These are phyloP conservation scores for Leptodactylus fuscus DNA, from an alignment of 2,113 vertebrate species.

Conservation along the genomic window DNA sequence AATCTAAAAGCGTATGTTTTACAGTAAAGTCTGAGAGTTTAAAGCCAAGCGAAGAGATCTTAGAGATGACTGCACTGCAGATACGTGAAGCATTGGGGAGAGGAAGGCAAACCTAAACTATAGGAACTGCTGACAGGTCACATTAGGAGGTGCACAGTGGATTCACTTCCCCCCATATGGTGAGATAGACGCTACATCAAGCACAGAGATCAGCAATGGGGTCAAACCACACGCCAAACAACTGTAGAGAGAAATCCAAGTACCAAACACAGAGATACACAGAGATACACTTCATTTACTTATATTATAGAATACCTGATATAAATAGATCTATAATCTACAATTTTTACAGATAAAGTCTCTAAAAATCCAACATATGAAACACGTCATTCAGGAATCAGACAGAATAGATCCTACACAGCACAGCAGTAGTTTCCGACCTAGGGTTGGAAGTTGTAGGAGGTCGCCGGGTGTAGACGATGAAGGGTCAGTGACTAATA, in stretches of 20 bases:
- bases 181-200: neutral
- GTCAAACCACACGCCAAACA: neutral
- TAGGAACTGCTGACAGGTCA: constrained; percentile 21
- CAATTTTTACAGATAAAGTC: too few relatives aligned
- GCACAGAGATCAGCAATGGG: neutral
- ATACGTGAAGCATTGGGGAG: constrained; percentile 6
- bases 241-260: neutral
- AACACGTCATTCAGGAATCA: neutral
- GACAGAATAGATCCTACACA: too few relatives aligned
- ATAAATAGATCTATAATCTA: too few relatives aligned
- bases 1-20: neutral
- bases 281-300: too few relatives aligned
- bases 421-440: too few relatives aligned
- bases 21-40: too few relatives aligned
- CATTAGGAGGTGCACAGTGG: neutral
- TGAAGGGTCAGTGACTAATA: too few relatives aligned
- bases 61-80: neutral
- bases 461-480: too few relatives aligned
- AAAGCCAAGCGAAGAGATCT: constrained; percentile 14
- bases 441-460: too few relatives aligned
- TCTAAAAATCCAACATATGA: too few relatives aligned
- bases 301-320: too few relatives aligned
- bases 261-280: too few relatives aligned
- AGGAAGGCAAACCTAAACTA: constrained; percentile 20
- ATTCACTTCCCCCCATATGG: neutral